These are phyloP conservation scores for Plagodis pulveraria DNA, from an alignment of 2,888 invertebrate species.

Conservation along the genomic window DNA sequence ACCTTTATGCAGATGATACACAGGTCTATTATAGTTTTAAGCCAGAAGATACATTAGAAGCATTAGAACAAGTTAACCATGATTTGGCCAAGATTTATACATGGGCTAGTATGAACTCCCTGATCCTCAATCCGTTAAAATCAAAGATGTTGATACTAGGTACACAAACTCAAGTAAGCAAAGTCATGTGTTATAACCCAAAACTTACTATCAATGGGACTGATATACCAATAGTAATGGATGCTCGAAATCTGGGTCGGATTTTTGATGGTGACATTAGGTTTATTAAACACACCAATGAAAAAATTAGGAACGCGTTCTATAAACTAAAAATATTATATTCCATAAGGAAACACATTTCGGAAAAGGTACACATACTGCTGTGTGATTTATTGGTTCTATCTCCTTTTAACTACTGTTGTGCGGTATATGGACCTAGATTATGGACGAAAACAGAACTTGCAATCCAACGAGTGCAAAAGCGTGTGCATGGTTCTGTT, in stretches of 20 bases:
- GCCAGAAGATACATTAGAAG: not conserved
- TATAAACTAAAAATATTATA: not conserved
- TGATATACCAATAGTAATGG: not conserved
- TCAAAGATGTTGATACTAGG: not conserved
- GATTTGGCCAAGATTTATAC: not conserved
- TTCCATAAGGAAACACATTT: not conserved
- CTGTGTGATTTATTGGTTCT: not conserved
- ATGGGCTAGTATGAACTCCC: no score
- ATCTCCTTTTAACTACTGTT: not conserved
- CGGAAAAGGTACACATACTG: not conserved
- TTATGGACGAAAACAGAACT: no score
- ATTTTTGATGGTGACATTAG: not conserved
- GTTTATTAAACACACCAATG: not conserved
- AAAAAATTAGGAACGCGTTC: not conserved
- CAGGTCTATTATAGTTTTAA: constrained; percentile 9
- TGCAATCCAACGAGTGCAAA: no score
- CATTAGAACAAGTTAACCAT: not conserved
- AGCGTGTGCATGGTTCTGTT: no score
- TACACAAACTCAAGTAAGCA: not conserved
- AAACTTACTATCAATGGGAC: not conserved
- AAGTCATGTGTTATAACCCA: not conserved
- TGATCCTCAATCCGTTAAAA: not conserved
- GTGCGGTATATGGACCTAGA: no score
- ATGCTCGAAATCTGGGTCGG: not conserved
- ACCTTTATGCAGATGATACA: constrained; percentile 14